These are phyloP conservation scores for Drosophila nannoptera DNA, from an alignment of 1,140 invertebrate species.

Conservation along the genomic window DNA sequence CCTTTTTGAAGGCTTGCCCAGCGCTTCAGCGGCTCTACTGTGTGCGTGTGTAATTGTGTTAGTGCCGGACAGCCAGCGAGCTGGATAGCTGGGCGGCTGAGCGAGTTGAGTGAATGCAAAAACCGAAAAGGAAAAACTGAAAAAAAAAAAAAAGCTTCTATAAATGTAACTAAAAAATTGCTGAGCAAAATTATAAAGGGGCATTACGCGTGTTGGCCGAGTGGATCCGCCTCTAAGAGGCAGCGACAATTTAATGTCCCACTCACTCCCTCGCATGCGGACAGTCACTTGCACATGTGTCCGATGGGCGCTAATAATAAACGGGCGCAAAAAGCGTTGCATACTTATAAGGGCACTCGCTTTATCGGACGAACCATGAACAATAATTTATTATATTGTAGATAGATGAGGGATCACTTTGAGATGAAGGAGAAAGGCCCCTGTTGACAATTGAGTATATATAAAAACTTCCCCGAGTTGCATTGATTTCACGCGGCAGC, in stretches of 20 bases:
- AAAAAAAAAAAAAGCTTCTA: conserved; percentile 28
- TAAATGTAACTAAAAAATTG: conserved; percentile 67
- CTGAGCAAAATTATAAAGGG: conserved; percentile 66
- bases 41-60: conserved; percentile 67
- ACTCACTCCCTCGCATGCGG: conserved; percentile 9
- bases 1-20: conserved; percentile 13
- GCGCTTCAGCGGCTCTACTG: conserved; percentile 11
- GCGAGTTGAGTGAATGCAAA: conserved; percentile 36
- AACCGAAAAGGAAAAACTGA: conserved; percentile 5
- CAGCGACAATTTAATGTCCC: conserved; percentile 31
- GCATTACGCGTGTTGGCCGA: conserved; percentile 46
- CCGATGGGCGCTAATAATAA: conserved; percentile 44
- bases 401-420: too few species aligned
- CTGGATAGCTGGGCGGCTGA: conserved; percentile 26
- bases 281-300: conserved; percentile 1
- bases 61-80: conserved; percentile 46
- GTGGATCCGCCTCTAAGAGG: conserved; percentile 26
- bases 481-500: conserved; percentile 12
- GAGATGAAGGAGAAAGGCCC: too few species aligned
- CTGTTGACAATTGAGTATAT: too few species aligned
- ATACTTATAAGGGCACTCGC: conserved; percentile 56
- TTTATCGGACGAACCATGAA: conserved; percentile 4
- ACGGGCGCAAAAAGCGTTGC: conserved; percentile 38
- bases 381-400: neutral
- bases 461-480: neutral